Conservation (phyloP, 2,797 vertebrate species). For the Sylvia borin region DNA sequence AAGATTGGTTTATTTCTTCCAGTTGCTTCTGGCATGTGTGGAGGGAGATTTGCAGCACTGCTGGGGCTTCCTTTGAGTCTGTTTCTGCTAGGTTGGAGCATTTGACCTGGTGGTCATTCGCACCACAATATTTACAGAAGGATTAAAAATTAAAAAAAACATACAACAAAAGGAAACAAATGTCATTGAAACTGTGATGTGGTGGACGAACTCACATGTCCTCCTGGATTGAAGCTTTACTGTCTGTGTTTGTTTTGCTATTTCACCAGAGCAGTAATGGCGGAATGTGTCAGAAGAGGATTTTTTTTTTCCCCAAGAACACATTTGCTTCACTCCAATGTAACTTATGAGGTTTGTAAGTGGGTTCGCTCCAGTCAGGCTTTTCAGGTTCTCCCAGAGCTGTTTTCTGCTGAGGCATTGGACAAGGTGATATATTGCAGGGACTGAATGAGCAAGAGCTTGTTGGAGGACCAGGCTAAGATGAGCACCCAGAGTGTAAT, state of each 20-base stretch:
- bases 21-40: fast-evolving
- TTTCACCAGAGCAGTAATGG: not conserved
- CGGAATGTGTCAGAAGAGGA: not conserved
- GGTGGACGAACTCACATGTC: not conserved
- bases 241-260: not conserved
- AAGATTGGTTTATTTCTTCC: not conserved
- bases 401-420: not conserved
- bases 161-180: too few relatives aligned
- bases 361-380: not conserved
- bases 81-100: not conserved
- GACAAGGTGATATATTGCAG: not conserved
- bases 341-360: not conserved
- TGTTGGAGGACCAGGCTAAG: not conserved
- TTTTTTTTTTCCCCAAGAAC: not conserved
- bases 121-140: fast-evolving
- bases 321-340: not conserved
- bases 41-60: not conserved
- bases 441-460: not conserved
- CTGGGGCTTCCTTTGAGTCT: not conserved
- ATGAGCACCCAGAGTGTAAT: too few relatives aligned
- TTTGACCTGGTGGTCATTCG: not conserved
- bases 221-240: not conserved
- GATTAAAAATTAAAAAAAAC: not conserved
- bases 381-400: not conserved
- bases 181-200: fast-evolving